Conservation (phyloP, 2,113 vertebrate genomes). For the Baryphthengus martii region DNA sequence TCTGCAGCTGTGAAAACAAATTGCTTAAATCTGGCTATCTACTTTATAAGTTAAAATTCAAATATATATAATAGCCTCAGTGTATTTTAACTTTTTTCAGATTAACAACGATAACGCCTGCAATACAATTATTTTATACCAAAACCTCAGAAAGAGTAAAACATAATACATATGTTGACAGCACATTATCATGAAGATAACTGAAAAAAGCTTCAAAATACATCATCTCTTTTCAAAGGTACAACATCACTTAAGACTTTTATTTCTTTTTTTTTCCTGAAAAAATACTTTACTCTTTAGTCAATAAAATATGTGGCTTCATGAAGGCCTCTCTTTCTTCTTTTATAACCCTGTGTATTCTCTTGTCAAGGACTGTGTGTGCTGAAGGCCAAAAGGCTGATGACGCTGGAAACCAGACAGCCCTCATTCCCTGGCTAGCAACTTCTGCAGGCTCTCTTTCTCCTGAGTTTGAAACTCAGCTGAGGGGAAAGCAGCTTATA, state of each 20-base stretch:
- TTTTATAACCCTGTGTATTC: background rate
- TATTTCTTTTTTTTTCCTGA: slow-evolving; percentile 25
- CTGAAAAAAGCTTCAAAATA: slow-evolving; percentile 69
- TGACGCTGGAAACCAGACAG: background rate
- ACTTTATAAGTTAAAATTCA: slow-evolving; percentile 65
- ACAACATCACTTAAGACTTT: slow-evolving; percentile 15
- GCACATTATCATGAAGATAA: slow-evolving; percentile 60
- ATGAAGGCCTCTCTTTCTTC: slow-evolving; percentile 6
- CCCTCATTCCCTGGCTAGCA: background rate
- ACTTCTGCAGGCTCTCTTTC: background rate
- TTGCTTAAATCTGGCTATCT: slow-evolving; percentile 68
- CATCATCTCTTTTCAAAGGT: slow-evolving; percentile 48
- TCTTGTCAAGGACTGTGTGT: background rate
- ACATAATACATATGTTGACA: slow-evolving; percentile 50
- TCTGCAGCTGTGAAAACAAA: slow-evolving; percentile 73
- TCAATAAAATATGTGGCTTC: slow-evolving; percentile 61
- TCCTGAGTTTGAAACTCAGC: background rate
- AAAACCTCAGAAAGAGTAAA: slow-evolving; percentile 65
- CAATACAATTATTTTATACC: slow-evolving; percentile 2
- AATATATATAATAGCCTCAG: slow-evolving; percentile 59
- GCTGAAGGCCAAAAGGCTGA: slow-evolving; percentile 21
- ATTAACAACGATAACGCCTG: slow-evolving; percentile 56
- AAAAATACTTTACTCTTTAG: slow-evolving; percentile 70
- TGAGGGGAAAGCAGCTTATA: background rate
- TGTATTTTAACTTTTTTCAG: slow-evolving; percentile 44